phyloP scores from a whole-genome alignment of 2,113 vertebrate species.

The Ceyx melanurus region DNA sequence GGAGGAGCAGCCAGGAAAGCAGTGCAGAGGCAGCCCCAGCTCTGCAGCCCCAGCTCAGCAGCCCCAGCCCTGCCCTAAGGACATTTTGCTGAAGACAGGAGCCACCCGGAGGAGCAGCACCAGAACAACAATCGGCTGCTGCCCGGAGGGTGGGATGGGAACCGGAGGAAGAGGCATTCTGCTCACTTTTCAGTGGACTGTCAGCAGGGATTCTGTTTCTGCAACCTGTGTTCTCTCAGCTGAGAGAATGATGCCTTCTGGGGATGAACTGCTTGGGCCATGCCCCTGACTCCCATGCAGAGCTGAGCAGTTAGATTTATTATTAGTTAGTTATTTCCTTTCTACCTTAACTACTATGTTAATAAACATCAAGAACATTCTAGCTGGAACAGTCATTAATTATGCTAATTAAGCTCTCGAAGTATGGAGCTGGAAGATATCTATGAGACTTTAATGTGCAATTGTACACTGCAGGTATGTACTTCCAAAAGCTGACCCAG shows the following conservation, averaged over 20 bases:
- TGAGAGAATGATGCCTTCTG: too few species aligned
- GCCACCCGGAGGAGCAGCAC: too few species aligned
- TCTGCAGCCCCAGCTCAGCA: background rate
- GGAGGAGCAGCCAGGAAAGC: background rate
- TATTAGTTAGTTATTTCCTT: background rate
- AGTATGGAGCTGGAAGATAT: background rate
- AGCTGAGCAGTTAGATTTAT: too few species aligned
- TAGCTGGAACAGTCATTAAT: background rate
- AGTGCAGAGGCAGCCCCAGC: background rate
- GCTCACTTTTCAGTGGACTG: too few species aligned
- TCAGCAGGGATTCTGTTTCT: too few species aligned
- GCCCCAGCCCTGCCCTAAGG: conserved; percentile 7
- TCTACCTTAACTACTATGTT: background rate
- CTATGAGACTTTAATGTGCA: background rate
- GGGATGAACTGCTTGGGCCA: too few species aligned
- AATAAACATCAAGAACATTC: background rate
- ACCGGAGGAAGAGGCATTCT: background rate
- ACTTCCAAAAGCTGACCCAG: background rate
- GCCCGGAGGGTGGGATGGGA: too few species aligned
- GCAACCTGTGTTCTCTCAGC: too few species aligned
- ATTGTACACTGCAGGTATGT: background rate
- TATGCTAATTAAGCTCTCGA: conserved; percentile 22
- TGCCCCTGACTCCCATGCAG: too few species aligned
- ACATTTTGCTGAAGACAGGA: conserved; percentile 66
- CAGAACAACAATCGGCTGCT: too few species aligned